phyloP scores from a whole-genome alignment of 2,113 vertebrate genomes.

The Choloepus hoffmanni region DNA sequence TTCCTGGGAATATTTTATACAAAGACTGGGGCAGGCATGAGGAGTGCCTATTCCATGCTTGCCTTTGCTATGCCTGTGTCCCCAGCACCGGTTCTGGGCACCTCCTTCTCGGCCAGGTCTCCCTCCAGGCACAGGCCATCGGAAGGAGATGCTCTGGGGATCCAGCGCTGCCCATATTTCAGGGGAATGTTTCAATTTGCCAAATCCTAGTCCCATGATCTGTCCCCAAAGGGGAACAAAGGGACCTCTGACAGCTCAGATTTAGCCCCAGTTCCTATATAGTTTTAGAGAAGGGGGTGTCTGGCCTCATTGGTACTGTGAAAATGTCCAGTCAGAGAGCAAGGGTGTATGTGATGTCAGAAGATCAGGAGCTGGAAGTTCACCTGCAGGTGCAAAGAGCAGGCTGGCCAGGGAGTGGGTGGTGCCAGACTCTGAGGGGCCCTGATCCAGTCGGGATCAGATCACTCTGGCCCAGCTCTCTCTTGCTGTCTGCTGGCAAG shows the following conservation, averaged over 20 bases:
- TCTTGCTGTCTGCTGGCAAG: conserved; percentile 52
- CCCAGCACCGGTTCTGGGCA: conserved; percentile 36
- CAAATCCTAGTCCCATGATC: conserved; percentile 72
- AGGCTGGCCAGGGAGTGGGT: not conserved
- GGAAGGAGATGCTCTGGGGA: conserved; percentile 13
- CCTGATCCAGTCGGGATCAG: not conserved
- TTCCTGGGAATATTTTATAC: conserved; percentile 74
- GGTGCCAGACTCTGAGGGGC: conserved; percentile 4
- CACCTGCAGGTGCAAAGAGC: conserved; percentile 66
- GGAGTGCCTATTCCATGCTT: conserved; percentile 67
- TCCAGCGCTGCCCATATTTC: conserved; percentile 59
- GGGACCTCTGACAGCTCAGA: conserved; percentile 71
- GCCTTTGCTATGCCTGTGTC: conserved; percentile 59
- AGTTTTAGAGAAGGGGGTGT: conserved; percentile 56
- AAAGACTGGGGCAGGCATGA: conserved; percentile 57
- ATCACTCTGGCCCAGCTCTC: not conserved
- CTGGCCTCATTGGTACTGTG: conserved; percentile 78
- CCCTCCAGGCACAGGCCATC: conserved; percentile 21
- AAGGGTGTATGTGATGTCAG: not conserved
- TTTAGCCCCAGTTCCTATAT: conserved; percentile 44
- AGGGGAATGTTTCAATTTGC: conserved; percentile 77
- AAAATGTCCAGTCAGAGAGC: conserved; percentile 64
- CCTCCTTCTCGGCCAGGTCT: not conserved
- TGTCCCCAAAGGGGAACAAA: conserved; percentile 81
- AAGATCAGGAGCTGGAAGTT: conserved; percentile 44